Conservation (phyloP, 2,113 vertebrate genomes). For the Pituophis catenifer region DNA sequence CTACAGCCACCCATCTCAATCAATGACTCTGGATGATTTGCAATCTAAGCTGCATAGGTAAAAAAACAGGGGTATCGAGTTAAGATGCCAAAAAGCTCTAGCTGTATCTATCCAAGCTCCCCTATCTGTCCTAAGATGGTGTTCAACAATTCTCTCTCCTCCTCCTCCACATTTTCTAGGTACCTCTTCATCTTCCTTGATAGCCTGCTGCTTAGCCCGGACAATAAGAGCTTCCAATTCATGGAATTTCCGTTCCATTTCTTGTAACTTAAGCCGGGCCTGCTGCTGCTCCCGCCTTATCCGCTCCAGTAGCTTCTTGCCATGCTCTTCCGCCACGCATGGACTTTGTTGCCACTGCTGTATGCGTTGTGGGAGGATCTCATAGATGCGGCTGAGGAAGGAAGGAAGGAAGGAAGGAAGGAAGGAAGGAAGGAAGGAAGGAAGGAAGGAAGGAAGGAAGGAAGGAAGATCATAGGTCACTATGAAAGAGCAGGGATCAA, state of each 20-base stretch:
- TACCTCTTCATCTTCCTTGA: constrained; percentile 93
- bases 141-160: accelerated
- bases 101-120: neutral
- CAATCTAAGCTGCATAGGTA: neutral
- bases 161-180: neutral
- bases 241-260: constrained; percentile 93
- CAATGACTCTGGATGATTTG: neutral
- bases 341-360: constrained; percentile 98
- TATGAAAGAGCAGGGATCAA: neutral
- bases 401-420: too few species aligned
- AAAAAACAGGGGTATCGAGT: neutral
- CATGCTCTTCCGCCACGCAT: constrained; percentile 91
- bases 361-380: constrained; percentile 94
- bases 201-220: constrained; percentile 92
- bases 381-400: constrained; percentile 85
- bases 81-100: neutral
- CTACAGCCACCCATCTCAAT: neutral
- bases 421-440: too few species aligned
- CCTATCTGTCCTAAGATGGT: neutral
- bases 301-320: constrained; percentile 90
- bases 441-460: too few species aligned
- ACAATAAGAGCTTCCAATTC: constrained; percentile 90
- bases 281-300: constrained; percentile 91
- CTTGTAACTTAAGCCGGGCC: constrained; percentile 86
- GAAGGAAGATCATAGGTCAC: neutral